These are phyloP conservation scores for Suncus etruscus DNA, from an alignment of 2,113 vertebrate species.

Conservation along the genomic window DNA sequence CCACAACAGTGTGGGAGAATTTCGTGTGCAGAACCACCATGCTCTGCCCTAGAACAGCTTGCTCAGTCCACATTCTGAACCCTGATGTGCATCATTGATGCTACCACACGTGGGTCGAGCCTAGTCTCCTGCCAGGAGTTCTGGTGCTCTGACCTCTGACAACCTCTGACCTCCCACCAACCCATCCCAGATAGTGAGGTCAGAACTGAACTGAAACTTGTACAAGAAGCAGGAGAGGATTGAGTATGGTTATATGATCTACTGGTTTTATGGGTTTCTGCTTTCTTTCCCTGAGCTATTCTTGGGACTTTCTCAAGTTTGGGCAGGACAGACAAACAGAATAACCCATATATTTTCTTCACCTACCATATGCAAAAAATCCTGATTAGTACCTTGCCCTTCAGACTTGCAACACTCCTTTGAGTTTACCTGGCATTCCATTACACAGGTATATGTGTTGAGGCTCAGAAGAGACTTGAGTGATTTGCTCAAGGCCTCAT, in stretches of 20 bases:
- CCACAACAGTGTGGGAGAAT: rapidly evolving
- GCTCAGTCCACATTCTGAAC: too few relatives aligned
- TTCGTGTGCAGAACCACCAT: rapidly evolving
- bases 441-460: not conserved
- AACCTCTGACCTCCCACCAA: too few relatives aligned
- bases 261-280: not conserved
- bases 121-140: not conserved
- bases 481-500: not conserved
- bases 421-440: not conserved
- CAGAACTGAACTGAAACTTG: too few relatives aligned
- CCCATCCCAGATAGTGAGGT: not conserved
- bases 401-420: rapidly evolving
- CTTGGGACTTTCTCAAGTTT: not conserved
- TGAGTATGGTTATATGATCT: rapidly evolving
- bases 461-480: not conserved
- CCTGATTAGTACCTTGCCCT: not conserved
- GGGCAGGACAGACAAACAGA: too few relatives aligned
- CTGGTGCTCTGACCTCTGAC: not conserved
- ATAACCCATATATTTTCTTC: rapidly evolving
- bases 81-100: not conserved
- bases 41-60: too few relatives aligned
- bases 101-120: rapidly evolving
- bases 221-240: not conserved
- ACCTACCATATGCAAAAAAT: not conserved
- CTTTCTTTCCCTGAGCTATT: too few relatives aligned